A percentile compares a stretch with the other conserved stretches of the same genome.
These are phyloP conservation scores for Hybos culiciformis DNA, from an alignment of 2,888 invertebrate species.

Conservation along the genomic window DNA sequence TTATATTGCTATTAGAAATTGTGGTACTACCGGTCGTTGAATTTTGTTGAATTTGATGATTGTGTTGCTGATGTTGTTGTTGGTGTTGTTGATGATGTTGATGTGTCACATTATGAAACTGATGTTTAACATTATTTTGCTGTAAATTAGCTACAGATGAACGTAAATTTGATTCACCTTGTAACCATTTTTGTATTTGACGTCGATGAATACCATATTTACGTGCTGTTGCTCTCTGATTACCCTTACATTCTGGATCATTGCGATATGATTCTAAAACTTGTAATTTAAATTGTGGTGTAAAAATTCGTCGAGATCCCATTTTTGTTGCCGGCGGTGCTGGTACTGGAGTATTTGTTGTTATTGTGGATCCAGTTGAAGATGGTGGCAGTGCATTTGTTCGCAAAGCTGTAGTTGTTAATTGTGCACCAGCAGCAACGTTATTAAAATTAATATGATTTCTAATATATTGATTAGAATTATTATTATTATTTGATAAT, in stretches of 20 bases:
- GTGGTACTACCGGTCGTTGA: slow-evolving; percentile 4
- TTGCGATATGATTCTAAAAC: slow-evolving; percentile 76
- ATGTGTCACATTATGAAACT: slow-evolving; percentile 26
- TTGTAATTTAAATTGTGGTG: slow-evolving; percentile 78
- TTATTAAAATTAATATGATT: not conserved
- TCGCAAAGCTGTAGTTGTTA: not conserved
- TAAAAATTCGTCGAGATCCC: slow-evolving; percentile 76
- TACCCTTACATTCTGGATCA: slow-evolving; percentile 77
- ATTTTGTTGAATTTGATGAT: slow-evolving; percentile 14
- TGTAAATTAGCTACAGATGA: slow-evolving; percentile 48
- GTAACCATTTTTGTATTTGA: slow-evolving; percentile 86
- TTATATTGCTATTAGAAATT: slow-evolving; percentile 7
- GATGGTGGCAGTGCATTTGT: slow-evolving; percentile 6
- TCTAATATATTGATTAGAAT: no score
- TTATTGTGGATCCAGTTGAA: slow-evolving; percentile 1
- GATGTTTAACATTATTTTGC: slow-evolving; percentile 27
- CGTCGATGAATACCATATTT: slow-evolving; percentile 82
- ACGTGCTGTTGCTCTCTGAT: slow-evolving; percentile 77
- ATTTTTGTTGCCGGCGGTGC: slow-evolving; percentile 40
- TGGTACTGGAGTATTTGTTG: slow-evolving; percentile 24
- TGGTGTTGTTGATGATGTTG: slow-evolving; percentile 5
- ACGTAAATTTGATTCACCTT: slow-evolving; percentile 66
- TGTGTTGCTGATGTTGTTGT: slow-evolving; percentile 1
- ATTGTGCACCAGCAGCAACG: not conserved
- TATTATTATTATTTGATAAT: not conserved